Base-by-base conservation (phyloP, 2,113 vertebrate species). In the Balaeniceps rex region DNA sequence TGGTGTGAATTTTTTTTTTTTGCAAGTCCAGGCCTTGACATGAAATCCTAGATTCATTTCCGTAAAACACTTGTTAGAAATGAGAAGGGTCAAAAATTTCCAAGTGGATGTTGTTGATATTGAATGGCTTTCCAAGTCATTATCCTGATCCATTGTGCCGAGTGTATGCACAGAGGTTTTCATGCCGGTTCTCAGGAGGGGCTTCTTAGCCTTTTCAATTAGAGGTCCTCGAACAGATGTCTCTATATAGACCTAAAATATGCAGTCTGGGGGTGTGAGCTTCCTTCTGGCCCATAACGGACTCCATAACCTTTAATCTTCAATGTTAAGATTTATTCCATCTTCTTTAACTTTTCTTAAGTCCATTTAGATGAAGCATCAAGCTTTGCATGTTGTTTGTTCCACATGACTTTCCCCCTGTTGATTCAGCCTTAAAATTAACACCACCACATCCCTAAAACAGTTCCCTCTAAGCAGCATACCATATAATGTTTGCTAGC, bases 101-200 rank as follows among this genome's bases (percentile, higher is more conserved):
- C 47, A 23, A 11, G 38, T 49, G 51, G 42, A 18, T 66, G 31
- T 54, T 63, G 6, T 61, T 89, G 64, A 31, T n/a, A 54, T 3
- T 36, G 47, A 78, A 75, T 36, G 51, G 25, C 21, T 79, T 76
- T 75, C 58, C 46, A 64, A 51, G 29, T 76, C 15, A 5, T 70
- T 46, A 15, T 57, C 36, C 71, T 57, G 44, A 52, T 40, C 40
- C 0, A 0, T 14, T 54, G 10, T 33, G 51, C 47, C 5, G 2
- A 34, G 8, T 58, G 28, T 34, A 11, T 40, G 21, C 49, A 65
- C 21, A 36, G 33, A 71, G 34, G 4, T 66, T 89, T 84, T 70
- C 4, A 58, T 34, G 19, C 46, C n/a, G 17, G 22, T 66, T 65
- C 42, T 84, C 47, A n/a, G 34, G 68, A 58, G 34, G 17, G 12